These are phyloP conservation scores for Bubo bubo DNA, from an alignment of 2,113 vertebrate genomes.

Conservation along the genomic window DNA sequence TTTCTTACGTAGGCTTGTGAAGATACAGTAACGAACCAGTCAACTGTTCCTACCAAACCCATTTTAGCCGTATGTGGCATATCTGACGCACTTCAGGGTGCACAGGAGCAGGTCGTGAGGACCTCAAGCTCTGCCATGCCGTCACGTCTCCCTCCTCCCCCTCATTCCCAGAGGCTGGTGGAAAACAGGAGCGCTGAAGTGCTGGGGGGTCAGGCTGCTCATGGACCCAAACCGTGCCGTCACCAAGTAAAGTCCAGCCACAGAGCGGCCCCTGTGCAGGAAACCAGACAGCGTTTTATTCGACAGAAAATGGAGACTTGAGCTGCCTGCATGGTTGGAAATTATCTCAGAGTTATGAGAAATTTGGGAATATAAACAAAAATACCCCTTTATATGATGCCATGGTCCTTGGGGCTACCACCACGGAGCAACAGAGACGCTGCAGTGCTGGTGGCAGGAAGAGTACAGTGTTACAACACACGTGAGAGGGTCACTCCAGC, in stretches of 20 bases:
- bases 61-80: fast-evolving
- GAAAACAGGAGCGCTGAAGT: neutral
- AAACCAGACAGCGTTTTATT: fast-evolving
- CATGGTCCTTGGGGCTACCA: neutral
- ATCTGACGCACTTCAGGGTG: neutral
- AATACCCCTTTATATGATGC: neutral
- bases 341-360: neutral
- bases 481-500: neutral
- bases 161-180: neutral
- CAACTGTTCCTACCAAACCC: neutral
- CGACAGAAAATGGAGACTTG: fast-evolving
- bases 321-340: neutral
- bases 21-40: neutral
- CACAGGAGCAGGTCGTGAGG: neutral
- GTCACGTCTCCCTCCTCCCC: neutral
- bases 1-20: neutral
- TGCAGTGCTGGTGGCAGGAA: fast-evolving
- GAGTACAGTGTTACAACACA: fast-evolving
- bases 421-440: fast-evolving
- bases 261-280: fast-evolving
- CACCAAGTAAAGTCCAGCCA: fast-evolving
- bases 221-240: fast-evolving
- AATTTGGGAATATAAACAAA: neutral
- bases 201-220: fast-evolving
- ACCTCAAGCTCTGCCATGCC: neutral